These are phyloP conservation scores for Planococcus citri DNA, from an alignment of 1,140 invertebrate genomes.

Conservation along the genomic window DNA sequence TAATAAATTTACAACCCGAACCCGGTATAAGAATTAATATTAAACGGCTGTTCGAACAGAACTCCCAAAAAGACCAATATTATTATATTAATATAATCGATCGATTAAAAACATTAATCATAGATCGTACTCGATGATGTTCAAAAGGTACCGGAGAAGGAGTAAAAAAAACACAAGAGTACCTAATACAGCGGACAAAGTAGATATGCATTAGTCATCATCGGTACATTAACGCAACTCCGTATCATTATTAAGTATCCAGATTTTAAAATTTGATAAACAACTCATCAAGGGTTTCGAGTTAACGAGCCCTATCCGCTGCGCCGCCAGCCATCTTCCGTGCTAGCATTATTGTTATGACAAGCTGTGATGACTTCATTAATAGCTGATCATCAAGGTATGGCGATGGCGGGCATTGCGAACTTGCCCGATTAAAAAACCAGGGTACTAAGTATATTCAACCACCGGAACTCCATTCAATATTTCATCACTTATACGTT, in stretches of 20 bases:
- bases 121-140: not conserved
- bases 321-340: constrained; percentile 2
- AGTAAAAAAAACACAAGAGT: not conserved
- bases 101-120: constrained; percentile 8
- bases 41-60: not conserved
- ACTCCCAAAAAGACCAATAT: not conserved
- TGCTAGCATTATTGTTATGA: not conserved
- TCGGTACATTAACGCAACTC: constrained; percentile 2
- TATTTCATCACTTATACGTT: not conserved
- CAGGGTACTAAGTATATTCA: not conserved
- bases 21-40: not conserved
- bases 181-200: not conserved
- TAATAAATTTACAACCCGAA: not conserved
- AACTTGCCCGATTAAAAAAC: not conserved
- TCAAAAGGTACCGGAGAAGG: too few relatives aligned
- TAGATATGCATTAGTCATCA: constrained; percentile 7
- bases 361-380: constrained; percentile 2
- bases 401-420: not conserved
- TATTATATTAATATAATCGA: constrained; percentile 8
- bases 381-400: constrained; percentile 6
- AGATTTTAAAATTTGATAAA: constrained; percentile 8
- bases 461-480: not conserved
- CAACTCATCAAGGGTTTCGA: constrained; percentile 6
- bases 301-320: constrained; percentile 1
- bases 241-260: not conserved